Evolutionary conservation across 1,140 invertebrate genomes (phyloP), one percentile per base, ranked within the genome.

Genomic region (Chionoecetes opilio): DNA sequence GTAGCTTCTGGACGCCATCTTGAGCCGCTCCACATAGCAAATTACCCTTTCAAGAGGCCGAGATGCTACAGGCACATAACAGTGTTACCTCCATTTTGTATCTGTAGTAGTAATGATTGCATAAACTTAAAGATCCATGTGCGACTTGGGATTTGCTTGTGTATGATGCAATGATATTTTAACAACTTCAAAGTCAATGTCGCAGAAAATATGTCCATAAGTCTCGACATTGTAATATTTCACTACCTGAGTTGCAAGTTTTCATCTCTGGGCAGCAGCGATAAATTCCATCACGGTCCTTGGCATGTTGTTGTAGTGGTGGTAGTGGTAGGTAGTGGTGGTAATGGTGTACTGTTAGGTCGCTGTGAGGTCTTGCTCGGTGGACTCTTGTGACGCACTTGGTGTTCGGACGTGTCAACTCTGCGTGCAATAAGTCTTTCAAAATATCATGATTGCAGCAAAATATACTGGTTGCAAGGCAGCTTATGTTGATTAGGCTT

Each of bases 381-480:
- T 87, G 94, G 34, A 93, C 38, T 91, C 90, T 88, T 91, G 93
- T 94, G 87, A 38, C 87, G 89, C 94, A 92, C 94, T 92, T 92
- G 94, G 91, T 92, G 94, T 92, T 87, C 90, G 86, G 38, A 95
- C 26, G 91, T 92, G 90, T 95, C 90, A 87, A 95, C 94, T 88
- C 89, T 92, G 94, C 93, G 93, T 94, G 93, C 93, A 94, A 94
- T 94, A 94, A 94, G 93, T 94, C 93, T 94, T 94, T 94, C 93
- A 94, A 94, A 94, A 92, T 84, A 46, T 84, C 82, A 92, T 82
- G 91, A 85, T 82, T 92, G 91, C 91, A 92, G 63, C 86, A 88
- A 75, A 88, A 91, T 91, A 84, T 94, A 94, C 41, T 91, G 93
- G 88, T 94, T 91, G 75, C 88, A 94, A 91, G 93, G 93, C 93